A percentile compares a stretch with the other conserved stretches of the same genome.
Conservation (phyloP, 2,113 vertebrate species). For the Dipodomys ordii region DNA sequence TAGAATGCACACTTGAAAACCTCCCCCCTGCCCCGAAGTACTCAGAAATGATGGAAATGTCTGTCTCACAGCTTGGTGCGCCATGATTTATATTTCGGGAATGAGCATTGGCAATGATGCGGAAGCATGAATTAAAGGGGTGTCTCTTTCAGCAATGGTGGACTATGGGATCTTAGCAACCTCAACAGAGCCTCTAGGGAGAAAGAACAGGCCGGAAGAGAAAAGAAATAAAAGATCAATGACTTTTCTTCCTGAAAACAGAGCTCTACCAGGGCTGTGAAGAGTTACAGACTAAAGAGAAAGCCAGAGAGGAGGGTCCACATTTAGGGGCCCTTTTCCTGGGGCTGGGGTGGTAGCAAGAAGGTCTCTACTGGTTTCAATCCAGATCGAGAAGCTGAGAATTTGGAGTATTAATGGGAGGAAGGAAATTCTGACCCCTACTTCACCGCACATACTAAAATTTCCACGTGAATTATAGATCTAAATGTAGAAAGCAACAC, state of each 20-base stretch:
- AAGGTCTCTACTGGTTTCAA: background rate
- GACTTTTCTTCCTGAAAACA: background rate
- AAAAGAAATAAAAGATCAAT: background rate
- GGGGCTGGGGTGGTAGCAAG: background rate
- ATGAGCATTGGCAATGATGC: background rate
- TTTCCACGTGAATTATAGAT: background rate
- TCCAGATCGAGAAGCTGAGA: background rate
- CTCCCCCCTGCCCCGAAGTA: background rate
- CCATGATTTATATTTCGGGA: background rate
- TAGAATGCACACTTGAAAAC: background rate
- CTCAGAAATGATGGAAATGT: background rate
- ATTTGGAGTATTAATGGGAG: background rate
- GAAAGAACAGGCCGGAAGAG: background rate
- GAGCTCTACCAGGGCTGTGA: background rate
- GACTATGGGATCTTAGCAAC: background rate
- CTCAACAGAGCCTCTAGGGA: background rate
- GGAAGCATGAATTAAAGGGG: background rate
- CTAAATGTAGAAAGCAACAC: constrained; percentile 38
- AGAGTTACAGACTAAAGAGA: background rate
- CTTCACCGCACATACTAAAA: background rate
- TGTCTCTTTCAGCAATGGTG: background rate
- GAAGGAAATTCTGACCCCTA: background rate
- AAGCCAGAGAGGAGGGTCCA: background rate
- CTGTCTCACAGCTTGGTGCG: background rate
- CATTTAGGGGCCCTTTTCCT: background rate